Conservation (phyloP, 1,140 invertebrate genomes). For the Sitobion miscanthi region DNA sequence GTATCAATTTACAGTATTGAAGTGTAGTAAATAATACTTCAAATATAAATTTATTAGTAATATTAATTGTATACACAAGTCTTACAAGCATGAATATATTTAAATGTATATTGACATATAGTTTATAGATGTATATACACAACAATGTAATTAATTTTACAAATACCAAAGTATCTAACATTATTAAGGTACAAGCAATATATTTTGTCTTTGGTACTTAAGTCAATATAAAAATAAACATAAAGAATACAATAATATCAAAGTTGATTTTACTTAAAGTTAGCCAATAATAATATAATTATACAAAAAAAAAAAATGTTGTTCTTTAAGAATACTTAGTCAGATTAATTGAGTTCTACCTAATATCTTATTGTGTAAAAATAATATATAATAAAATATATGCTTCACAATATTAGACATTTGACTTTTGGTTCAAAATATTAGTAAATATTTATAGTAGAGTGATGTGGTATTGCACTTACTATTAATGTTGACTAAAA, state of each 20-base stretch:
- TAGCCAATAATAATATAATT: background rate
- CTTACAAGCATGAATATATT: background rate
- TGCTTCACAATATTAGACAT: background rate
- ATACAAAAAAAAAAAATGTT: background rate
- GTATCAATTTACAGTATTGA: slow-evolving; percentile 27
- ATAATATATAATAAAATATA: background rate
- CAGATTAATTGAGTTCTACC: background rate
- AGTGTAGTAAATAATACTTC: slow-evolving; percentile 23
- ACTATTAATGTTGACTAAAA: background rate
- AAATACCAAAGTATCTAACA: background rate
- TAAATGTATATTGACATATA: background rate
- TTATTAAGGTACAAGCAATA: background rate
- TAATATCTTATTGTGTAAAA: background rate
- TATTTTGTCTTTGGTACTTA: slow-evolving; percentile 35
- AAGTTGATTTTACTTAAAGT: background rate
- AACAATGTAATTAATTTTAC: background rate
- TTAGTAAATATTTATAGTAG: background rate
- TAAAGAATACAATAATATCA: background rate
- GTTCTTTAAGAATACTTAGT: slow-evolving; percentile 24
- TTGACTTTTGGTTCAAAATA: background rate
- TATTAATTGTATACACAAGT: background rate
- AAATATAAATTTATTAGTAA: background rate
- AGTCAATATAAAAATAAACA: background rate
- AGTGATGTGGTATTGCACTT: slow-evolving; percentile 7
- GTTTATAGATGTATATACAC: background rate